Conservation (phyloP, 2,888 invertebrate genomes). For the Stenchaetothrips biformis region DNA sequence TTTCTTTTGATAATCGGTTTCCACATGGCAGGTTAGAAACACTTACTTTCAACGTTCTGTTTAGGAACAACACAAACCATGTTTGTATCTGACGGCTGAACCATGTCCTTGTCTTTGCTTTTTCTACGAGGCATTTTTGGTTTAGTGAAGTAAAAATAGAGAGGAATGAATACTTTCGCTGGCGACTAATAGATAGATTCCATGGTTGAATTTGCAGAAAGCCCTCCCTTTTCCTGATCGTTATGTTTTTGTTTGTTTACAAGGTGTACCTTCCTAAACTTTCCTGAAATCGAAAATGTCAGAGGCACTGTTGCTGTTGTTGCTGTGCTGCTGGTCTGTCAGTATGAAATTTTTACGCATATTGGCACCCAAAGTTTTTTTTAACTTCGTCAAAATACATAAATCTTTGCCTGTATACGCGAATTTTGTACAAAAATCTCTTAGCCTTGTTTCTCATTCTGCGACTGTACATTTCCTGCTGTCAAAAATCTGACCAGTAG, state of each 20-base stretch:
- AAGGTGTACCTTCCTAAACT: background rate
- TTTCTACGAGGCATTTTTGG: background rate
- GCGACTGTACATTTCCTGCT: background rate
- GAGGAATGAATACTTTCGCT: background rate
- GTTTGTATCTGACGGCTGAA: constrained; percentile 27
- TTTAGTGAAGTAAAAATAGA: background rate
- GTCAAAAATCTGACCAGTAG: constrained; percentile 3
- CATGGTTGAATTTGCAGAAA: background rate
- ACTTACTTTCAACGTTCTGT: constrained; percentile 66
- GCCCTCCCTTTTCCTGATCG: background rate
- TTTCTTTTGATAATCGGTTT: no score
- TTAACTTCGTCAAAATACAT: no score
- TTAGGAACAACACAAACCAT: constrained; percentile 78
- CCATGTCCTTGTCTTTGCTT: background rate
- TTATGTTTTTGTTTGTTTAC: constrained; percentile 13
- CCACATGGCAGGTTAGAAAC: background rate
- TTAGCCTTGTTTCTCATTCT: no score
- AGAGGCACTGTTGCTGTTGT: no score
- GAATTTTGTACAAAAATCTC: no score
- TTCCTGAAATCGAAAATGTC: no score
- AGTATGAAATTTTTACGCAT: no score
- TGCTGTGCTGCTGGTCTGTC: no score
- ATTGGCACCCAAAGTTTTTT: no score
- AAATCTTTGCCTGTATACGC: no score
- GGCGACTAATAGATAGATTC: background rate